Conservation (phyloP, 1,140 invertebrate genomes). For the Habropoda laboriosa region DNA sequence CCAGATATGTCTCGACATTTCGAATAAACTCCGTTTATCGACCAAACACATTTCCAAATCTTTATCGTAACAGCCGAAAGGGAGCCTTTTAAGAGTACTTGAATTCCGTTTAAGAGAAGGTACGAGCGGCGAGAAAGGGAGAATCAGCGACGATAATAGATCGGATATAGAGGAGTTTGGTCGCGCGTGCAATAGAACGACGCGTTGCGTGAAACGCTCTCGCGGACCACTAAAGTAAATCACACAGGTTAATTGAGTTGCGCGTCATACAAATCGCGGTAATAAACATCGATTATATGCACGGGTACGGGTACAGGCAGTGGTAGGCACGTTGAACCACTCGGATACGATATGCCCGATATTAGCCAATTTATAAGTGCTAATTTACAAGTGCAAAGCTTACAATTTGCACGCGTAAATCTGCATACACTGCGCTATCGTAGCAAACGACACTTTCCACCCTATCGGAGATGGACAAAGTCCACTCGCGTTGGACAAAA, state of each 20-base stretch:
- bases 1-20: too few species aligned
- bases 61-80: too few species aligned
- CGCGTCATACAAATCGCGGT: constrained; percentile 46
- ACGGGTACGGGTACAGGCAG: neutral
- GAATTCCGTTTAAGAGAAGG: too few species aligned
- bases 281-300: constrained; percentile 40
- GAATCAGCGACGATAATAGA: neutral
- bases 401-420: neutral
- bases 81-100: too few species aligned
- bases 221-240: constrained; percentile 29
- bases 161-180: neutral
- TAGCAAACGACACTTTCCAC: neutral
- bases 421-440: neutral
- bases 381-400: neutral
- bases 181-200: neutral
- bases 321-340: too few species aligned
- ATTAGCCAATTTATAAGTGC: constrained; percentile 40
- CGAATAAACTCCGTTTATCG: neutral
- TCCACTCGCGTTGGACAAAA: too few species aligned
- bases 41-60: too few species aligned
- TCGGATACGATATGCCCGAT: neutral
- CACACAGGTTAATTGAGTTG: constrained; percentile 33
- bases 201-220: too few species aligned
- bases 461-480: too few species aligned
- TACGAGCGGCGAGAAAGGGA: neutral